Evolutionary conservation across 2,113 vertebrate species (phyloP), one percentile per base, ranked within the genome.

Genomic region (Lasiurus cinereus): DNA sequence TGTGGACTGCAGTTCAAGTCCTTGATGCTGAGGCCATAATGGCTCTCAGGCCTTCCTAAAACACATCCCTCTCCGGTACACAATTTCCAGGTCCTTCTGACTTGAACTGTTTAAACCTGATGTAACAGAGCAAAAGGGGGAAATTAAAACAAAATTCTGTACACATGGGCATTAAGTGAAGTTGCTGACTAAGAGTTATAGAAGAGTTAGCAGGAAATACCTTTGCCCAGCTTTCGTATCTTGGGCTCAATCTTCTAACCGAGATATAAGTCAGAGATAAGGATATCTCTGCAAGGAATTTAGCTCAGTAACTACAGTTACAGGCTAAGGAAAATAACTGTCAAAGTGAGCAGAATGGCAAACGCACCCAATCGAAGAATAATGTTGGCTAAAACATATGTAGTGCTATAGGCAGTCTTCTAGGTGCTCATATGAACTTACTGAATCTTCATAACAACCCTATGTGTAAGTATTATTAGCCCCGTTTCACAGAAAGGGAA

Each of bases 231-330:
- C 72, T 67, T 95, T 92, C 22, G 50, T 36, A 52, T 83, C 46
- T 85, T 90, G 33, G 48, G 29, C 27, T 64, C 54, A 64, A 22
- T 56, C 73, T 74, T 94, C 50, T 92, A 56, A 83, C 11, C 80
- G n/a, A 92, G 11, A n/a, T 15, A 29, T 56, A 90, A 90, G 46
- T 72, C 62, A 82, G 31, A 89, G 29, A 80, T 31, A 90, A 90
- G 15, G 64, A 8, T 83, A 69, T 72, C 92, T 88, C 24, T 79
- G 4, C 33, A 83, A 89, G 8, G 14, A 54, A 96, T 56, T 85
- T 83, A 90, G 84, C 87, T 89, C 33, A 88, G 21, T 90, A 84
- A 92, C 39, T 94, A 24, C 2, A 70, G 19, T 39, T 89, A 76
- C 0, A 67, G 27, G 14, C 16, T 78, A 69, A 76, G 59, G 27